Base-by-base conservation (phyloP, 2,113 vertebrate genomes). In the Dermatemys mawii region DNA sequence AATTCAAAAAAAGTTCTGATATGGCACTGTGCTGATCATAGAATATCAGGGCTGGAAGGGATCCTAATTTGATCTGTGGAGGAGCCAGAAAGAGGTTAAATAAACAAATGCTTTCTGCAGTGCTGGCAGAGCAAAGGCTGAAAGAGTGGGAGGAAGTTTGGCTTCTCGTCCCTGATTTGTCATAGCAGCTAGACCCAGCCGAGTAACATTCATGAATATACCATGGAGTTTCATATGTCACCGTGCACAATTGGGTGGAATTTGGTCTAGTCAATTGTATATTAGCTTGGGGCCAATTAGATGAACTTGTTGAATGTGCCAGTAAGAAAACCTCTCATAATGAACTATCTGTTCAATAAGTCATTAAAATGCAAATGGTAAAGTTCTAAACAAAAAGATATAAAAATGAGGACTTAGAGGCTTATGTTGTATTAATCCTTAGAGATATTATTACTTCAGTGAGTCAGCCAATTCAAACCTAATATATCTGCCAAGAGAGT, bases 221-320 rank as follows among this genome's bases (percentile, higher is more conserved):
- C 38, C 89, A 38, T 82, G 29, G 76, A 91, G 83, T 94, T 97
- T 90, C 92, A 93, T 8, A 44, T 94, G 90, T 93, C 90, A 88
- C 84, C 85, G 1, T 54, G 89, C 84, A 94, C 11, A 92, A 89
- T 75, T 79, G 88, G 51, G 29, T 84, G 88, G 92, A 96, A 95
- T 95, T 91, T 46, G 78, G 93, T 84, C 92, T 87, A 92, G 94
- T 96, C 91, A 94, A 55, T 6, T 83, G 50, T 67, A 93, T 87
- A 84, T 86, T 90, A 90, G 93, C 53, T 88, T 26, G n/a, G 51
- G 78, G 90, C 70, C 83, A 92, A 67, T 87, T 82, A 84, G 57
- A 92, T 78, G 49, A 22, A 95, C 84, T 96, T 94, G 80, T 83
- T 44, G 32, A 63, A 9, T 24, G 85, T 87, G 87, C 17, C 46